Base-by-base conservation (phyloP, 1,140 invertebrate species). In the Sarcophaga bullata region DNA sequence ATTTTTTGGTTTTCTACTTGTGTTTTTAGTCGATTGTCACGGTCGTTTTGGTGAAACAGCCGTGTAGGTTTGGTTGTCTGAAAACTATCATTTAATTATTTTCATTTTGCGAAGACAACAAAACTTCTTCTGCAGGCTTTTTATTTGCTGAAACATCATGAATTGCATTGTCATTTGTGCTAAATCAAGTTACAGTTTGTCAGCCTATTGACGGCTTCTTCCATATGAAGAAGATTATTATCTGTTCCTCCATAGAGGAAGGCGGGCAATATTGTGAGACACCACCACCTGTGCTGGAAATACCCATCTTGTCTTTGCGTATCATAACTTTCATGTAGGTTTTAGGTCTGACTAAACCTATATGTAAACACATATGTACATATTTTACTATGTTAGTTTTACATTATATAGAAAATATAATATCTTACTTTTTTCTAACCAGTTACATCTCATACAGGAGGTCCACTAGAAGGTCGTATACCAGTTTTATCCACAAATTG, bases 401-500 rank as follows among this genome's bases (percentile, higher is more conserved):
- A 1, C 50, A 8, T 68, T 6, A 15, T 68, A 9, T 68, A 73
- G 10, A 73, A 73, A 73, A 73, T 25, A 73, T 73, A 73, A 25
- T 73, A 73, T 19, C 6, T 73, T 73, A 73, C 68, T 25, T 73
- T 73, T 73, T 72, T 72, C 68, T 19, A 72, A 72, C 68, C 68
- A 72, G 10, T 19, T n/a, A 72, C 68, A 19, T 72, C 68, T 25
- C 68, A 19, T 72, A 72, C 10, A 72, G 10, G 68, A 13, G 68
- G 68, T 72, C 68, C 68, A 72, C 25, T 72, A 19, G 68, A 72
- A 72, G 68, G 68, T 72, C 68, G 7, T 72, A 15, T 19, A 19
- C 68, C 68, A 19, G 68, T 72, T 72, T 72, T 72, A 19, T 72
- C 68, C 68, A 72, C 17, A 72, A 72, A 72, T 72, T 72, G 68